A percentile compares a stretch with the other conserved stretches of the same genome.
These are phyloP conservation scores for Melanerpes aurifrons DNA, from an alignment of 2,113 vertebrate species.

Conservation along the genomic window DNA sequence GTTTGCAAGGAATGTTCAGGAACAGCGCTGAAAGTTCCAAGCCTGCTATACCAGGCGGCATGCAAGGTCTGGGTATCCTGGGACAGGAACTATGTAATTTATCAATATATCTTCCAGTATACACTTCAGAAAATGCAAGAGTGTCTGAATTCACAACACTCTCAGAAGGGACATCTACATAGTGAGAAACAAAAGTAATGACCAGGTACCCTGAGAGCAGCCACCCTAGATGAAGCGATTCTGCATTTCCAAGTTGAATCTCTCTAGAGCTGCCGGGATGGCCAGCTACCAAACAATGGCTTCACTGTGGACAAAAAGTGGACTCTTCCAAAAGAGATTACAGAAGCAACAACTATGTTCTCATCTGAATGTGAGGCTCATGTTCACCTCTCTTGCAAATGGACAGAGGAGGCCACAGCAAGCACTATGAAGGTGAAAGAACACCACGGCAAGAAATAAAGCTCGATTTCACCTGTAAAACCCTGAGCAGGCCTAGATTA, in stretches of 20 bases:
- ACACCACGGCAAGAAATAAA: background rate
- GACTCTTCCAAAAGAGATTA: background rate
- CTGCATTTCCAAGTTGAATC: background rate
- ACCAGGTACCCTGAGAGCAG: background rate
- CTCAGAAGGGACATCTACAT: background rate
- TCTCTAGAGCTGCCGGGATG: background rate
- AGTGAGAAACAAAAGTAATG: rapidly evolving
- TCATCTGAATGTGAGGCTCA: background rate
- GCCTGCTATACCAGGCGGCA: background rate
- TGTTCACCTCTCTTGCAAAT: background rate
- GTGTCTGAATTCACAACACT: background rate
- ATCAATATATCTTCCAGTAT: background rate
- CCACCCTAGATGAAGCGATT: background rate
- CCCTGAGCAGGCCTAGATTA: background rate
- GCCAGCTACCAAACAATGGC: background rate
- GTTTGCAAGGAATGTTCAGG: background rate
- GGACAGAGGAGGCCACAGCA: background rate
- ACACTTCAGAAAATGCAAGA: background rate
- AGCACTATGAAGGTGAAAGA: background rate
- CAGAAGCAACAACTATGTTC: background rate
- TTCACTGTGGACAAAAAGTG: background rate
- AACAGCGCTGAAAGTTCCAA: background rate
- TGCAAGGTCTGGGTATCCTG: background rate
- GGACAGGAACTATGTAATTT: background rate
- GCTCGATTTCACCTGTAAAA: background rate